phyloP scores from a whole-genome alignment of 2,888 invertebrate species.

The Pimpla rufipes region DNA sequence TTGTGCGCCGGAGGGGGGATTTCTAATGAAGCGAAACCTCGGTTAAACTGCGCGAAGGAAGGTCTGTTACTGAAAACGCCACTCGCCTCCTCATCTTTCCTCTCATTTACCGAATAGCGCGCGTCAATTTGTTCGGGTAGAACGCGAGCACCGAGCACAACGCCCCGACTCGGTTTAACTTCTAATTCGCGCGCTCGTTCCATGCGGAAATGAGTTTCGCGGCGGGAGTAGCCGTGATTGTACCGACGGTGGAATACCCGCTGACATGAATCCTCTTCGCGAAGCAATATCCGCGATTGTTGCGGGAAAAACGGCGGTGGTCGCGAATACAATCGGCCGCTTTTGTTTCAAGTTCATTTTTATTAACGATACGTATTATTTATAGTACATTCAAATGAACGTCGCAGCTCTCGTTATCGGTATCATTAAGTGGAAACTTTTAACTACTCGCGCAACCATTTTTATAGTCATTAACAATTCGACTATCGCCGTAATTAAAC shows the following conservation, averaged over 20 bases:
- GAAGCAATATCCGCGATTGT: neutral
- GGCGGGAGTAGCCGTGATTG: neutral
- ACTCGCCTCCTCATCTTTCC: conserved; percentile 28
- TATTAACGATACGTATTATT: too few species aligned
- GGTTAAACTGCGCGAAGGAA: conserved; percentile 21
- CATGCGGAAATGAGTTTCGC: conserved; percentile 2
- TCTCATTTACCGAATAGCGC: conserved; percentile 5
- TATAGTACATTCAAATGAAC: too few species aligned
- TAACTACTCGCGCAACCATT: too few species aligned
- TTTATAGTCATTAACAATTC: too few species aligned
- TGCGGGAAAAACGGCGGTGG: neutral
- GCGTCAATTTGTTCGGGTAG: conserved; percentile 28
- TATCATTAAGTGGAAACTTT: too few species aligned
- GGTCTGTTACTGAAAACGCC: conserved; percentile 3
- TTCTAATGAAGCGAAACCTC: conserved; percentile 57
- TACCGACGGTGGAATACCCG: neutral
- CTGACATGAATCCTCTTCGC: neutral
- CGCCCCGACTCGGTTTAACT: conserved; percentile 11
- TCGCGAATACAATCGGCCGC: neutral
- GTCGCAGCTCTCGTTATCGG: too few species aligned
- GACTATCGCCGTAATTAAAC: too few species aligned
- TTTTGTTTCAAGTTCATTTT: neutral
- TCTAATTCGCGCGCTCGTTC: conserved; percentile 1
- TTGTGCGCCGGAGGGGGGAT: conserved; percentile 20
- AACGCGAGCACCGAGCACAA: neutral